Percentiles rank a stretch among this genome's conserved stretches.
Evolutionary conservation across 1,140 invertebrate species (phyloP).

Genomic region (Antheraea pernyi): DNA sequence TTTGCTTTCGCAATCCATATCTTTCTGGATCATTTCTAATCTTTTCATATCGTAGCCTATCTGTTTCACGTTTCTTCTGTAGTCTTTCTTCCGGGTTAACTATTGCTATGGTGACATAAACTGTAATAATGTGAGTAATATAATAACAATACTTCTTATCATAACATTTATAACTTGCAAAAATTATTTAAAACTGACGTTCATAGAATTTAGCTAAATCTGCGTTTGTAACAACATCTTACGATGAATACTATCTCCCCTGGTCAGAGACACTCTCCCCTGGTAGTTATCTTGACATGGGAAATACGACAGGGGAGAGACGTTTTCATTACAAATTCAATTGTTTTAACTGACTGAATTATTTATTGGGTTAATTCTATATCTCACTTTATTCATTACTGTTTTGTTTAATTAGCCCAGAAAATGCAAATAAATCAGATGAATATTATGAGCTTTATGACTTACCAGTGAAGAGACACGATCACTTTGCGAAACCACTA

Average conservation of each 20-base stretch:
- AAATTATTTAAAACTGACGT: too few species aligned
- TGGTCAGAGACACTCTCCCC: conserved; percentile 3
- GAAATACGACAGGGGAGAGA: conserved; percentile 8
- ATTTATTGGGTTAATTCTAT: background rate
- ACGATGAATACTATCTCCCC: conserved; percentile 4
- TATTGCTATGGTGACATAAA: background rate
- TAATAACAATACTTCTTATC: background rate
- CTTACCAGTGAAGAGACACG: conserved; percentile 1
- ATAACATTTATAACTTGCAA: too few species aligned
- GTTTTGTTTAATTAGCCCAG: conserved; percentile 5
- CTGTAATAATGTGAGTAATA: background rate
- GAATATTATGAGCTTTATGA: conserved; percentile 9
- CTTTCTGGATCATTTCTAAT: conserved; percentile 3
- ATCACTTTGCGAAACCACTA: conserved; percentile 4
- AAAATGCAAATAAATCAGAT: background rate
- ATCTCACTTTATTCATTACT: background rate
- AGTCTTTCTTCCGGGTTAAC: background rate
- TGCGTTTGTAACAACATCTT: background rate
- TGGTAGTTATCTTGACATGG: background rate
- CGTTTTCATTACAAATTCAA: conserved; percentile 6
- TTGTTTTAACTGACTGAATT: conserved; percentile 2
- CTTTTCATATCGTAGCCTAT: background rate
- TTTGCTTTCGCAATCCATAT: too few species aligned
- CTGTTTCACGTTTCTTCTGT: background rate
- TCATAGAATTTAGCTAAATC: background rate